Conservation (phyloP, 2,888 invertebrate genomes). For the Apotomis betuletana region DNA sequence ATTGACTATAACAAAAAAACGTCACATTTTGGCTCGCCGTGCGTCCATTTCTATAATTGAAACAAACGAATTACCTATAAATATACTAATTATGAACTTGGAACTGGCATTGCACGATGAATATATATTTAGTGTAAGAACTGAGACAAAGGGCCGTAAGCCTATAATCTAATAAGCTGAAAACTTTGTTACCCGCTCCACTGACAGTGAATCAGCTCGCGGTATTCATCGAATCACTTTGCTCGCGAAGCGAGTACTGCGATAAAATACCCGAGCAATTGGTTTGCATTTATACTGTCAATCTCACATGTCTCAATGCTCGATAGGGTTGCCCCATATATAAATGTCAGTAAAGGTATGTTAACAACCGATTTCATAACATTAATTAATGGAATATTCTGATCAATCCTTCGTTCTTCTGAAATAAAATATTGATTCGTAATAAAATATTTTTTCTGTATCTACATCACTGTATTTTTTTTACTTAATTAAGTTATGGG, state of each 20-base stretch:
- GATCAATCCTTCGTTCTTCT: too few species aligned
- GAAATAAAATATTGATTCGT: too few species aligned
- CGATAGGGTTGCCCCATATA: conserved; percentile 8
- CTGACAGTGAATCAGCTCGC: conserved; percentile 13
- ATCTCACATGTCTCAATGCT: conserved; percentile 7
- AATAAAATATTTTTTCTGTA: too few species aligned
- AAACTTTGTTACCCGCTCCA: conserved; percentile 19
- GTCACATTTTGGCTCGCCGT: too few species aligned
- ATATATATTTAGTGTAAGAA: neutral
- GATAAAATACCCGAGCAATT: conserved; percentile 32
- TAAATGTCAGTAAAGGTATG: neutral
- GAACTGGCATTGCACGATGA: neutral
- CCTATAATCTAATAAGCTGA: conserved; percentile 22
- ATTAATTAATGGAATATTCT: too few species aligned
- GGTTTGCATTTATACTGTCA: conserved; percentile 20
- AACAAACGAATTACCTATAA: too few species aligned
- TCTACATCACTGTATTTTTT: too few species aligned
- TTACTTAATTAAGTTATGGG: too few species aligned
- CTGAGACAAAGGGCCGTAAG: conserved; percentile 11
- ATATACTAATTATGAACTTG: too few species aligned
- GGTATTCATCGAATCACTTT: neutral
- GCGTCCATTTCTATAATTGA: too few species aligned
- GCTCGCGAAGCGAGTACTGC: conserved; percentile 6
- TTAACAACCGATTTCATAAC: too few species aligned
- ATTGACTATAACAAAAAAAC: too few species aligned